A percentile compares a stretch with the other conserved stretches of the same genome.
Evolutionary conservation across 2,113 vertebrate genomes (phyloP).

Genomic region (Chionomys nivalis): DNA sequence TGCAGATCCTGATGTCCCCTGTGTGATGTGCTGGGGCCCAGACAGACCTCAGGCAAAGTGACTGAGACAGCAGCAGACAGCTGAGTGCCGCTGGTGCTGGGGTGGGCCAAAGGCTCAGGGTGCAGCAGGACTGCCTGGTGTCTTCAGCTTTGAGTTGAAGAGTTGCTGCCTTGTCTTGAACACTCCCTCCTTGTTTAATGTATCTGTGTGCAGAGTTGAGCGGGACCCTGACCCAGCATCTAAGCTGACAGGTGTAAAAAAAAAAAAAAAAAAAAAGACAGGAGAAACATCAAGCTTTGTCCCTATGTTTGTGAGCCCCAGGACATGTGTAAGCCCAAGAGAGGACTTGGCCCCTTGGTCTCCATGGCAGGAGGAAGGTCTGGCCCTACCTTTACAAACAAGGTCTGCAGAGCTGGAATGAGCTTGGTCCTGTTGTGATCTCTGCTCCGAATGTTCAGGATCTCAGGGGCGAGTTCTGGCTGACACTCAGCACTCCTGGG

Average conservation of each 20-base stretch:
- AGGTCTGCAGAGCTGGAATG: neutral
- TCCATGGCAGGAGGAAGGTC: neutral
- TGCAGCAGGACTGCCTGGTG: too few relatives aligned
- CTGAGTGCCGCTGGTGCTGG: too few relatives aligned
- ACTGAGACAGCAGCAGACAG: neutral
- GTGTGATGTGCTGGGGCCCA: neutral
- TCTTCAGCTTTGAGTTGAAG: neutral
- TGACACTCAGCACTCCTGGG: neutral
- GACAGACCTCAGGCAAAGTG: neutral
- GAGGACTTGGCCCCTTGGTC: neutral
- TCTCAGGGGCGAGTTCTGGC: too few relatives aligned
- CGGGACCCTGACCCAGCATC: neutral
- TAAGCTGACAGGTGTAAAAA: neutral
- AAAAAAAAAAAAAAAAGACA: neutral
- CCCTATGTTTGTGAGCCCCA: neutral
- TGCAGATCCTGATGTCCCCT: neutral
- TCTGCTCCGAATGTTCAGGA: neutral
- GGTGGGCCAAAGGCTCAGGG: neutral
- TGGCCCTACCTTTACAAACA: neutral
- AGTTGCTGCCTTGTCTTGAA: neutral
- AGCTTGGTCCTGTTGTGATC: too few relatives aligned
- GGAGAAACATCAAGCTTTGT: neutral
- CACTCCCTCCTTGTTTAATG: neutral
- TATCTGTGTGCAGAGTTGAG: neutral
- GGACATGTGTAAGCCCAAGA: neutral